Conservation (phyloP, 2,888 invertebrate species). For the Acleris literana region DNA sequence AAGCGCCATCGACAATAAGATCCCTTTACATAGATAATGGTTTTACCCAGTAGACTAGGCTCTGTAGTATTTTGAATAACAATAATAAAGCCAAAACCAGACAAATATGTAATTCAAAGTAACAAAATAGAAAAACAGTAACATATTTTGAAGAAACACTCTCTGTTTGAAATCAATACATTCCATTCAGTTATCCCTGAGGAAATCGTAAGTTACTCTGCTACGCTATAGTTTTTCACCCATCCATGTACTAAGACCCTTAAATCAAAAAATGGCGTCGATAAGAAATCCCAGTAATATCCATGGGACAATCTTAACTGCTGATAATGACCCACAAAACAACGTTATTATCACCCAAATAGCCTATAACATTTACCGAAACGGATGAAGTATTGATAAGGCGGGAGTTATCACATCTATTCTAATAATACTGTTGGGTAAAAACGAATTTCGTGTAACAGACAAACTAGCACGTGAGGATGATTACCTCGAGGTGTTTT, state of each 20-base stretch:
- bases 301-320: conserved; percentile 24
- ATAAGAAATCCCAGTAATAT: conserved; percentile 28
- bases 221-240: background rate
- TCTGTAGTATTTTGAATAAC: no score
- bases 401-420: conserved; percentile 42
- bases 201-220: no score
- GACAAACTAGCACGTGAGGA: conserved; percentile 69
- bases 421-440: conserved; percentile 51
- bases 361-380: conserved; percentile 36
- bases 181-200: no score
- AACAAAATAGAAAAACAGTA: no score
- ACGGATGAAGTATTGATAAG: conserved; percentile 33
- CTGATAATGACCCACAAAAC: conserved; percentile 37
- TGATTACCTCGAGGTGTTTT: conserved; percentile 63
- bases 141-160: no score
- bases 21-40: no score
- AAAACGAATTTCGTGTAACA: conserved; percentile 58
- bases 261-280: conserved; percentile 20
- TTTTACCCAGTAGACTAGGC: no score
- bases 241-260: background rate
- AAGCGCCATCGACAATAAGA: no score
- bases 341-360: conserved; percentile 29
- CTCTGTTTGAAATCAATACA: no score
- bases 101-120: no score
- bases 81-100: no score